phyloP scores from a whole-genome alignment of 1,140 invertebrate genomes.

The Pteromalus puparum region DNA sequence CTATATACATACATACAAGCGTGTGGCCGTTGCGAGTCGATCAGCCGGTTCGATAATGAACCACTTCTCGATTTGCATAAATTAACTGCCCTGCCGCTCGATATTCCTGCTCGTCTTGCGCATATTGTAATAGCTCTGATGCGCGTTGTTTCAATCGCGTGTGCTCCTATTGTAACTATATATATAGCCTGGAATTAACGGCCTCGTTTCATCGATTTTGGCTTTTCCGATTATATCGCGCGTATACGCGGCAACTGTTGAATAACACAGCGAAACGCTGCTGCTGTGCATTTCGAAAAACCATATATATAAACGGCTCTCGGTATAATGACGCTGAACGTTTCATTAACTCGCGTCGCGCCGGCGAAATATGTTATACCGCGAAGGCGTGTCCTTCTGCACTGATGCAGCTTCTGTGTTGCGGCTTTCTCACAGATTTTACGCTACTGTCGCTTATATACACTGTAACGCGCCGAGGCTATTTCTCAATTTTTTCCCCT shows the following conservation, averaged over 20 bases:
- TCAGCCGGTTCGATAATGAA: constrained; percentile 57
- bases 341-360: constrained; percentile 22
- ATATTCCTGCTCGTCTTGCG: not conserved
- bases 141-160: not conserved
- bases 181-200: too few species aligned
- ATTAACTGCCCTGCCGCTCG: constrained; percentile 52
- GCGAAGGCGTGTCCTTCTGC: not conserved
- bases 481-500: not conserved
- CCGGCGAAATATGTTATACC: constrained; percentile 12
- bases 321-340: not conserved
- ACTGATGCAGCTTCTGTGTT: not conserved
- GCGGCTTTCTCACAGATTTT: not conserved
- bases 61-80: constrained; percentile 64
- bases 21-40: constrained; percentile 47
- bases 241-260: too few species aligned
- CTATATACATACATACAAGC: not conserved
- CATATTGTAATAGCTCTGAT: not conserved
- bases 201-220: not conserved
- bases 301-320: not conserved
- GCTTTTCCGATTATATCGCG: too few species aligned
- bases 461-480: too few species aligned
- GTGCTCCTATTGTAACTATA: not conserved
- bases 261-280: too few species aligned
- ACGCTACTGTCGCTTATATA: not conserved
- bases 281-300: not conserved